Evolutionary conservation across 2,797 vertebrate genomes (phyloP).

Genomic region (Microctenopoma lineatum): DNA sequence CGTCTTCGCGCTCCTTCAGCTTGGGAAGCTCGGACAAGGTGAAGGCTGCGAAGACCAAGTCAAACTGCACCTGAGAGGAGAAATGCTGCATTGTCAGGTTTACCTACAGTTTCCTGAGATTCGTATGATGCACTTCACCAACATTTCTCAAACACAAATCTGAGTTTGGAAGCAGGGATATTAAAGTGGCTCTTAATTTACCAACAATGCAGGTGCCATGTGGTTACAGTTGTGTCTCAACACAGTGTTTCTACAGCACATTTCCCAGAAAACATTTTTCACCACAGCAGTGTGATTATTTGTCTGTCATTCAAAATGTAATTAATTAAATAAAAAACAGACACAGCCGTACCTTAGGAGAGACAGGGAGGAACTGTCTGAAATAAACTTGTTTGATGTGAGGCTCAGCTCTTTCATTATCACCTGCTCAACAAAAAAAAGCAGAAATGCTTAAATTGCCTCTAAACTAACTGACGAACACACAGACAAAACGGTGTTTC

Average conservation of each 20-base stretch:
- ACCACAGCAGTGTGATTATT: not conserved
- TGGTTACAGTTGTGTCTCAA: too few relatives aligned
- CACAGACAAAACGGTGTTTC: not conserved
- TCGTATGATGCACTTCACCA: not conserved
- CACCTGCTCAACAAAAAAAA: slow-evolving; percentile 74
- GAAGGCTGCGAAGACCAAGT: slow-evolving; percentile 87
- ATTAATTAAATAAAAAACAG: not conserved
- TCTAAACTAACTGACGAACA: not conserved
- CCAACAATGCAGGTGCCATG: too few relatives aligned
- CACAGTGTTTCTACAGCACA: too few relatives aligned
- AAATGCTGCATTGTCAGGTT: not conserved
- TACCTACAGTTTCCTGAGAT: not conserved
- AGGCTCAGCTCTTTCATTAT: slow-evolving; percentile 72
- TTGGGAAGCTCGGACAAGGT: slow-evolving; percentile 86
- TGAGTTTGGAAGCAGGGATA: not conserved
- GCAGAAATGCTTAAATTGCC: not conserved
- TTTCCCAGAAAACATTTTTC: too few relatives aligned
- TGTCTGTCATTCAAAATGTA: not conserved
- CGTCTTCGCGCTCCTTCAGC: slow-evolving; percentile 74
- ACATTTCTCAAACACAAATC: not conserved
- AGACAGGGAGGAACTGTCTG: slow-evolving; percentile 90
- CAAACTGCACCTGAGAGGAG: slow-evolving; percentile 85
- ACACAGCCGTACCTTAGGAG: slow-evolving; percentile 84
- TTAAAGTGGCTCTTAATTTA: not conserved
- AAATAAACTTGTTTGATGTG: slow-evolving; percentile 88